Percentiles rank a stretch among this genome's conserved stretches.
These are phyloP conservation scores for Manis pentadactyla DNA, from an alignment of 2,797 vertebrate genomes.

Conservation along the genomic window DNA sequence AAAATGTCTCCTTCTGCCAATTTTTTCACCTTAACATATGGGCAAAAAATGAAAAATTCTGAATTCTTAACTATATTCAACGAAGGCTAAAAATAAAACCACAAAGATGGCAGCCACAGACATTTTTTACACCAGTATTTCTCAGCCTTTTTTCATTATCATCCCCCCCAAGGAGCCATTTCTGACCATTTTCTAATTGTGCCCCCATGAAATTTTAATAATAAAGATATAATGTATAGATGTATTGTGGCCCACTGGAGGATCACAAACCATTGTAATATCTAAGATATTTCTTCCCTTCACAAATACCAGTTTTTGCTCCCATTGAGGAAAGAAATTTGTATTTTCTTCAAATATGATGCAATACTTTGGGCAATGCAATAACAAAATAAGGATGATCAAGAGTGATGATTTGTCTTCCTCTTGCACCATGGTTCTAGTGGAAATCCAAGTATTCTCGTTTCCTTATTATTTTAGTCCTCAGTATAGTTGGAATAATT, in stretches of 20 bases:
- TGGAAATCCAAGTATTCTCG: neutral
- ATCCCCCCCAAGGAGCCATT: neutral
- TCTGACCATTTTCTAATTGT: neutral
- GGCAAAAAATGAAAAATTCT: neutral
- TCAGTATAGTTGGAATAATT: neutral
- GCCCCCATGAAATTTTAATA: neutral
- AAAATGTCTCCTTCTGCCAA: neutral
- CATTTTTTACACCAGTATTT: neutral
- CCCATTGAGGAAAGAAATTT: neutral
- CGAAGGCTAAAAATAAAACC: neutral
- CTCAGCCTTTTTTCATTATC: neutral
- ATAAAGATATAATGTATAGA: neutral
- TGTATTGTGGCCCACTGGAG: neutral
- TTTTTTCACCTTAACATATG: neutral
- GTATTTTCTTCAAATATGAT: neutral
- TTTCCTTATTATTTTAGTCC: neutral
- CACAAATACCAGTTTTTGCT: neutral
- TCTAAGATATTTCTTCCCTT: neutral
- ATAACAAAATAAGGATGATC: neutral
- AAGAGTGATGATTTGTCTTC: neutral
- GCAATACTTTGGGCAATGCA: neutral
- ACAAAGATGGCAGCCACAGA: neutral
- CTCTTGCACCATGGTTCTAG: neutral
- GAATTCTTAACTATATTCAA: neutral
- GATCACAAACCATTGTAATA: neutral